Evolutionary conservation across 2,888 invertebrate species (phyloP), one percentile per base, ranked within the genome.

Genomic region (Tetragonula carbonaria): DNA sequence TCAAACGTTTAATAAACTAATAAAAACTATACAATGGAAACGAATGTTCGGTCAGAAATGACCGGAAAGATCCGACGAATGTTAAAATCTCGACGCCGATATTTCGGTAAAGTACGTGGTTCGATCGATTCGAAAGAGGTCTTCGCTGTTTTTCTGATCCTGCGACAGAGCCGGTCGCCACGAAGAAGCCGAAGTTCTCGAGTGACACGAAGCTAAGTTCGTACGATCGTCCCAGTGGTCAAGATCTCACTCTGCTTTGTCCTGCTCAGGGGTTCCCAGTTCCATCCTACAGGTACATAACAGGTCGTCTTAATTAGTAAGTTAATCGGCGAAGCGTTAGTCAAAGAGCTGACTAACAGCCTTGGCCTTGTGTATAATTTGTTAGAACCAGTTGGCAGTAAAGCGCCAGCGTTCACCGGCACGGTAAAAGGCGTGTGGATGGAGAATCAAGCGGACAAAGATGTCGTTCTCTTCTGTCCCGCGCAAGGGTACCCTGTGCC

Each of bases 401-500:
- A 96, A 92, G 95, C 95, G 59, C 96, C 96, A 51, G 95, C 95
- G 74, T 95, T 96, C 91, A 95, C 95, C 16, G 96, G 96, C 90
- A 96, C 96, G 89, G 96, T 94, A 74, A 95, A 93, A 89, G 92
- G 92, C 73, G 92, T 92, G 80, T 90, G 89, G 88, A 89, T 91
- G 88, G 84, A 91, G 78, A 82, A 84, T 80, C 80, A 82, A 82
- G 87, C 88, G 18, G 77, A 74, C 33, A 85, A 87, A 62, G 88
- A 95, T 91, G 95, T 96, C 91, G 96, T 96, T 45, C 94, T 97
- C 90, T 94, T 96, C 92, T 97, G 97, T 94, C 96, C 96, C 75
- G 97, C 97, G 88, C 97, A 97, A 95, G 96, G 96, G 89, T 97
- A 95, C 95, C 97, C 97, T 70, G 96, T 97, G 88, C 97, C 97